A percentile compares a stretch with the other conserved stretches of the same genome.
These are phyloP conservation scores for Sclerurus mexicanus DNA, from an alignment of 2,113 vertebrate species.

Conservation along the genomic window DNA sequence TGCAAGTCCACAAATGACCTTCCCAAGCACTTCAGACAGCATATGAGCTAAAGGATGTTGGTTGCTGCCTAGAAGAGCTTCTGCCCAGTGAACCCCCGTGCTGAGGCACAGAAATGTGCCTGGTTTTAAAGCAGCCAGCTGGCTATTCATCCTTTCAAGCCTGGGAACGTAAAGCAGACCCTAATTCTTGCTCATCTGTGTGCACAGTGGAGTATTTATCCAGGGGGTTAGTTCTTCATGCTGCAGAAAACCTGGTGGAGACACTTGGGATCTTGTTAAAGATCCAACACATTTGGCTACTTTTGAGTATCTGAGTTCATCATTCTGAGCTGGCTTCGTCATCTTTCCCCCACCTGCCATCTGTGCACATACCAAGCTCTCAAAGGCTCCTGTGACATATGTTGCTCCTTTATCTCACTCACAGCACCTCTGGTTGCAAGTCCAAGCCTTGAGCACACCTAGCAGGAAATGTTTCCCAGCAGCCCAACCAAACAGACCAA, in stretches of 20 bases:
- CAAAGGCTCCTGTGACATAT: not conserved
- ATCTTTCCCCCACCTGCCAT: not conserved
- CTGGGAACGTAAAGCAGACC: not conserved
- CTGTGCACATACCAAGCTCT: not conserved
- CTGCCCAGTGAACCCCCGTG: not conserved
- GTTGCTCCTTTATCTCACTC: not conserved
- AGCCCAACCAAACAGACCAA: not conserved
- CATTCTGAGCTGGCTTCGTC: rapidly evolving
- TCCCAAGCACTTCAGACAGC: not conserved
- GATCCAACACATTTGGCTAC: not conserved
- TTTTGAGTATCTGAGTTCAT: not conserved
- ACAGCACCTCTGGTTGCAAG: not conserved
- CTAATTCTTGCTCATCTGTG: not conserved
- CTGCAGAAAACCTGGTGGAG: not conserved
- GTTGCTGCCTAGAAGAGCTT: not conserved
- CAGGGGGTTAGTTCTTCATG: not conserved
- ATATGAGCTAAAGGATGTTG: not conserved
- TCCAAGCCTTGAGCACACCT: not conserved
- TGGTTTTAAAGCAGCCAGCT: not conserved
- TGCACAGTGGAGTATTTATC: not conserved
- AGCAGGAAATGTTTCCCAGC: not conserved
- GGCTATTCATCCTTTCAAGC: not conserved
- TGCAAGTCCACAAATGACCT: not conserved
- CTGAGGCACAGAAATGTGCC: not conserved
- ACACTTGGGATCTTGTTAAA: not conserved